Evolutionary conservation across 2,113 vertebrate genomes (phyloP).

Genomic region (Garra rufa): DNA sequence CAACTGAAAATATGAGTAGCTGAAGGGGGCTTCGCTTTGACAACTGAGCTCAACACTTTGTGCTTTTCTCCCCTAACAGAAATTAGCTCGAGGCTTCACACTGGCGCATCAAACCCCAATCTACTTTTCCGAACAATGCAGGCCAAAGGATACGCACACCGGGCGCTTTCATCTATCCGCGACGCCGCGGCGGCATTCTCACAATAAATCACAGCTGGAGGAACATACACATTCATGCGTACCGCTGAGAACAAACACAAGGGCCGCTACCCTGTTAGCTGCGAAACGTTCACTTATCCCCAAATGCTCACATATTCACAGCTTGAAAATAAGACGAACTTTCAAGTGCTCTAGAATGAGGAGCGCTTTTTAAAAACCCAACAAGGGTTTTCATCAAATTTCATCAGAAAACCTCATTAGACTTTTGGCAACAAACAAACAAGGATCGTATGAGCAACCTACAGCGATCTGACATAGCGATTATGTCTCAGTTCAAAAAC

Average conservation of each 20-base stretch:
- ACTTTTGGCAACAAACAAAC: not conserved
- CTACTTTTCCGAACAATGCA: conserved; percentile 29
- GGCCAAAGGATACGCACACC: not conserved
- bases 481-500: not conserved
- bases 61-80: conserved; percentile 10
- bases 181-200: not conserved
- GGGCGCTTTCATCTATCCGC: conserved; percentile 4
- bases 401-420: conserved; percentile 8
- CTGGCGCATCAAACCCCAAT: conserved; percentile 36
- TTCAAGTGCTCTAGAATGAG: conserved; percentile 6
- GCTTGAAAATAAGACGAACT: conserved; percentile 32
- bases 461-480: not conserved
- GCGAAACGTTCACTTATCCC: not conserved
- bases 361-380: not conserved
- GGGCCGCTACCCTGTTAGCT: not conserved
- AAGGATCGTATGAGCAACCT: not conserved
- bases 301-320: not conserved
- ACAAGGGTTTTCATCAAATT: conserved; percentile 11
- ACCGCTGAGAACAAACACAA: conserved; percentile 16
- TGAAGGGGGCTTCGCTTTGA: conserved; percentile 11
- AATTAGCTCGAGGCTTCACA: conserved; percentile 31
- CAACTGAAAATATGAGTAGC: conserved; percentile 10
- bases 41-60: not conserved
- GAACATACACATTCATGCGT: not conserved
- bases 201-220: conserved; percentile 32